Evolutionary conservation across 2,888 invertebrate species (phyloP), one percentile per base, ranked within the genome.

Genomic region (Teleiodes luculella): DNA sequence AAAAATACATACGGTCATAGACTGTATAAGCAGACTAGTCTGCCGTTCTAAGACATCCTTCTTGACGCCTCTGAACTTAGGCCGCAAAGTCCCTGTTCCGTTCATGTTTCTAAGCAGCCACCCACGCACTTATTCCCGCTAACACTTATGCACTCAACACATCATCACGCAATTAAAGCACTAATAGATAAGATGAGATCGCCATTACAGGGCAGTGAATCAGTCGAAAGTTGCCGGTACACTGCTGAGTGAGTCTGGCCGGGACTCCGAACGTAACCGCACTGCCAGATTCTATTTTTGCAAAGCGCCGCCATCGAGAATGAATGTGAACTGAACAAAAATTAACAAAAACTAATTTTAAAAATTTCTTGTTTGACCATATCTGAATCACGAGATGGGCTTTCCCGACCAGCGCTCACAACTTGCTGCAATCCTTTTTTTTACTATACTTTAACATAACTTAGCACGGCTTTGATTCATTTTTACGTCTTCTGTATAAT

Each of bases 1-100:
- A 20, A 6, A 20, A 20, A 63, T 72, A 94, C 95, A 91, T 91
- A 96, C 96, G 79, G 95, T 96, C 95, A 96, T 95, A 50, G 92
- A 93, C 77, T 94, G 94, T 64, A 95, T 91, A 70, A 94, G 91
- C 65, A 93, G 85, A 71, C 92, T 93, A n/a, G 94, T 94, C 81
- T 94, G 94, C 65, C 92, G 89, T 62, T 94, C 93, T 61, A 95
- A 76, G 69, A 93, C 91, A 70, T 95, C 94, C 78, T 94, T 95
- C 74, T 94, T 95, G 56, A 96, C 89, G 36, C 96, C 96, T 68
- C 95, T 92, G 79, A 95, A 95, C 73, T 91, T 92, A 76, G 92
- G 92, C 43, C 43, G 13, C 57, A 91, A 86, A 50, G 92, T 90
- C 48, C 91, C 91, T 58, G 82, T 90, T 14, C 91, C 92, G 74